Evolutionary conservation across 1,140 invertebrate genomes (phyloP).

Genomic region (Mercenaria mercenaria): DNA sequence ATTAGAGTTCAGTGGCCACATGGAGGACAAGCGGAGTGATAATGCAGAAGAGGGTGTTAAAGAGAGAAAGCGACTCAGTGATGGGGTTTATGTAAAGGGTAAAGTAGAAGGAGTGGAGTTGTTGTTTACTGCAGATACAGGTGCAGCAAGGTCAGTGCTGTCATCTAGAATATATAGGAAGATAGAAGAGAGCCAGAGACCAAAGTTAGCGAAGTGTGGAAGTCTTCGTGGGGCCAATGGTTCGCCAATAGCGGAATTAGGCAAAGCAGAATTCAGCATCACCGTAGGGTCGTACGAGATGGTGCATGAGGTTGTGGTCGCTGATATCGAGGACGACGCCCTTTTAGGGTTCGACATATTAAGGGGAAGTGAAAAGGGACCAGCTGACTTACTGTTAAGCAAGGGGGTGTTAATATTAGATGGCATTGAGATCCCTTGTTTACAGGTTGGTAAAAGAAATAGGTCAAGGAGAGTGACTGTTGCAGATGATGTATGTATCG

Average conservation of each 20-base stretch:
- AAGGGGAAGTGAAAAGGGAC: not conserved
- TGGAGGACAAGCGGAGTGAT: not conserved
- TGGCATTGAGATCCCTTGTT: slow-evolving; percentile 1
- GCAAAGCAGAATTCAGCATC: not conserved
- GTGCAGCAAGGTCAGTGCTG: not conserved
- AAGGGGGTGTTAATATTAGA: not conserved
- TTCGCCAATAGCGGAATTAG: not conserved
- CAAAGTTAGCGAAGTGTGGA: not conserved
- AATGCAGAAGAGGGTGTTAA: not conserved
- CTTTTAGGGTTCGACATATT: not conserved
- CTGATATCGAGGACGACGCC: slow-evolving; percentile 16
- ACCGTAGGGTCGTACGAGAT: not conserved
- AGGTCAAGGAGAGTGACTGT: slow-evolving; percentile 5
- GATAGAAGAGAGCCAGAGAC: not conserved
- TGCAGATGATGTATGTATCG: not conserved
- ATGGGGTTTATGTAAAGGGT: slow-evolving; percentile 29
- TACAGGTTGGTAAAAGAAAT: not conserved
- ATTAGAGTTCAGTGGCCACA: not conserved
- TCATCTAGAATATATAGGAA: not conserved
- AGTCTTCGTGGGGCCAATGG: not conserved
- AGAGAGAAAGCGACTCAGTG: not conserved
- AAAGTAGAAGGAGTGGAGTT: not conserved
- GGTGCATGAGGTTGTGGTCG: not conserved
- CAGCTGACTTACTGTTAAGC: slow-evolving; percentile 19
- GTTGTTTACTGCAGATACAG: slow-evolving; percentile 15